Evolutionary conservation across 2,113 vertebrate genomes (phyloP), one percentile per base, ranked within the genome.

Genomic region (Ptilonorhynchus violaceus): DNA sequence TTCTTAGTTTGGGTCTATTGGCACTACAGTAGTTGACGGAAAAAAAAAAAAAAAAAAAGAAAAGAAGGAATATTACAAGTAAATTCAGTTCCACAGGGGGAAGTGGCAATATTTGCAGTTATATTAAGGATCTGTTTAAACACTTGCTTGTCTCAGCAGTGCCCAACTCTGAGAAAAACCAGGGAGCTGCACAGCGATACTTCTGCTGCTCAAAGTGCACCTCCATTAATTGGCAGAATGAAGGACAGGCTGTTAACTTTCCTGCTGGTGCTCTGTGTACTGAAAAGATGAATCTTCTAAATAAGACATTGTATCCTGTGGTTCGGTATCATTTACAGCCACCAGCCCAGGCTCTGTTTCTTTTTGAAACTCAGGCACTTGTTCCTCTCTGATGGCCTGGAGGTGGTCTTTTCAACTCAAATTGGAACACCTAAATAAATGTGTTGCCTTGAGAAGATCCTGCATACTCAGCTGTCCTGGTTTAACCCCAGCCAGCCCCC

Each of bases 251-350:
- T 92, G 75, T 59, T 90, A 93, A 76, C 82, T 55, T 90, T 93
- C 90, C 75, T 92, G 75, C 75, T 93, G 85, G 39, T 94, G 35
- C 28, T 83, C 85, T 83, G 55, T 27, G 27, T 92, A 88, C 55
- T 78, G 79, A 88, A 78, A 93, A 92, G 74, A 88, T 86, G 82
- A 83, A 85, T 81, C 70, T 95, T 92, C 72, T 95, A 92, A 96
- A 93, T 86, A 96, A 93, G 92, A 93, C 75, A 50, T 88, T n/a
- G 78, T 47, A 49, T 83, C 78, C 85, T 66, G 90, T 50, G 49
- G 67, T 83, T 95, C 42, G 35, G 46, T 47, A 52, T 66, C 67
- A 41, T 77, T 90, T 86, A 63, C 39, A 84, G 63, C 37, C 42
- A 77, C 12, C 9, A 66, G 11, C 8, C 5, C 3, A 7, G 28